phyloP scores from a whole-genome alignment of 2,888 invertebrate species.

The Andrena minutula region DNA sequence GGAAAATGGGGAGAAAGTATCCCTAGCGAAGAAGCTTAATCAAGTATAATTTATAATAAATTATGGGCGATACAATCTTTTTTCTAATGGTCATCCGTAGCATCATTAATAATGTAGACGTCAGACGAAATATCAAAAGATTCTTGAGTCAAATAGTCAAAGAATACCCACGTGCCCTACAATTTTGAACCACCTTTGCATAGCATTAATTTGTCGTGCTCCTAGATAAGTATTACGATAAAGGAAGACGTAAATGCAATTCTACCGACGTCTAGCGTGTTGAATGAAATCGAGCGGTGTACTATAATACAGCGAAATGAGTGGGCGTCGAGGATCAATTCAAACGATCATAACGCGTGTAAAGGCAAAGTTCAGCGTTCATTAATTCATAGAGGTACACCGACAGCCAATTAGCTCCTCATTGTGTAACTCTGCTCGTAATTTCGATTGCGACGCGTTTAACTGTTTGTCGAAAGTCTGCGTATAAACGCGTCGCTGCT shows the following conservation, averaged over 20 bases:
- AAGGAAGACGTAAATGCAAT: conserved; percentile 19
- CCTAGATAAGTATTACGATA: not conserved
- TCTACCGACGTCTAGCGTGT: conserved; percentile 33
- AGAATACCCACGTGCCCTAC: too few relatives aligned
- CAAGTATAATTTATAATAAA: too few relatives aligned
- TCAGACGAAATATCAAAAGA: too few relatives aligned
- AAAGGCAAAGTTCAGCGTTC: conserved; percentile 64
- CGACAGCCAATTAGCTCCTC: conserved; percentile 46
- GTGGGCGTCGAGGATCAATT: conserved; percentile 66
- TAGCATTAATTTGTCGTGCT: too few relatives aligned
- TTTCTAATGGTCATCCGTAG: too few relatives aligned
- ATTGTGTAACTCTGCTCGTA: conserved; percentile 13
- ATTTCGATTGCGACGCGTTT: conserved; percentile 1
- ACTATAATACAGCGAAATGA: conserved; percentile 43
- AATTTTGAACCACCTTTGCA: too few relatives aligned
- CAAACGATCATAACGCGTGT: conserved; percentile 47
- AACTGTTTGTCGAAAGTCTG: not conserved
- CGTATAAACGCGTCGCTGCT: not conserved
- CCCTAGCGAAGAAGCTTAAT: too few relatives aligned
- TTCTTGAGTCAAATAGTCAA: too few relatives aligned
- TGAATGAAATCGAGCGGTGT: conserved; percentile 60
- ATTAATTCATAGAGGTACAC: conserved; percentile 54
- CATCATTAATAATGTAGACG: too few relatives aligned
- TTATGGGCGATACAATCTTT: too few relatives aligned
- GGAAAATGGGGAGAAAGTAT: too few relatives aligned